Percentiles rank a stretch among this genome's conserved stretches.
phyloP scores from a whole-genome alignment of 2,888 invertebrate species.

The Lordiphosa andalusiaca region DNA sequence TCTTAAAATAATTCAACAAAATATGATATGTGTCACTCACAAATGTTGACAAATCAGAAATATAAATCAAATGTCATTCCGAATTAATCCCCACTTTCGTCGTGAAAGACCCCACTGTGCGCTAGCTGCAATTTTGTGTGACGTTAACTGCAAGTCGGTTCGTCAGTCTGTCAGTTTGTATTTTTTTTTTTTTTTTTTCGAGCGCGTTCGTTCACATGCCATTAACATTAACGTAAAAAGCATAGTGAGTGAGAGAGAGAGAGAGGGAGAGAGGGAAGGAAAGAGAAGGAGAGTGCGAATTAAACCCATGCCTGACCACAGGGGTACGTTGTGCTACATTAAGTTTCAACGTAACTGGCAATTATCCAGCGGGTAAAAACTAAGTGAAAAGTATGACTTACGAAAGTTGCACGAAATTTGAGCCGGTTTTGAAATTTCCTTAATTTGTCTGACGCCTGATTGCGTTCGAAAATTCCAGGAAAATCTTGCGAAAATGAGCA shows the following conservation, averaged over 20 bases:
- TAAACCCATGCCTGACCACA: conserved; percentile 54
- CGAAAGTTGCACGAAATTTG: too few species aligned
- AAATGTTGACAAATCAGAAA: too few species aligned
- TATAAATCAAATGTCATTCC: too few species aligned
- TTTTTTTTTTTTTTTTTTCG: too few species aligned
- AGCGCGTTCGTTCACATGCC: conserved; percentile 45
- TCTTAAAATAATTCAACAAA: too few species aligned
- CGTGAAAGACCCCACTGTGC: background rate
- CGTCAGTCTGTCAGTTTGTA: conserved; percentile 16
- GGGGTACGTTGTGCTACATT: conserved; percentile 45
- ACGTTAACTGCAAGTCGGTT: conserved; percentile 7
- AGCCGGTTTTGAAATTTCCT: too few species aligned
- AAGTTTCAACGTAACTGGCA: conserved; percentile 10
- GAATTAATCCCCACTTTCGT: too few species aligned
- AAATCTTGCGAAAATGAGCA: too few species aligned
- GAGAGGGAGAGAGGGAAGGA: conserved; percentile 8
- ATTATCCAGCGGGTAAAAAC: conserved; percentile 5
- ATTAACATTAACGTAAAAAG: conserved; percentile 40
- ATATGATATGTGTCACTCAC: too few species aligned
- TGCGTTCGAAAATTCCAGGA: too few species aligned
- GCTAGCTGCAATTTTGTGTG: conserved; percentile 20
- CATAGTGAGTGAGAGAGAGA: conserved; percentile 7
- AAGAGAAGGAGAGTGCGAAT: conserved; percentile 42
- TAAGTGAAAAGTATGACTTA: conserved; percentile 1
- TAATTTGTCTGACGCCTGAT: too few species aligned